These are phyloP conservation scores for Tetanocera ferruginea DNA, from an alignment of 2,888 invertebrate genomes.

Conservation along the genomic window DNA sequence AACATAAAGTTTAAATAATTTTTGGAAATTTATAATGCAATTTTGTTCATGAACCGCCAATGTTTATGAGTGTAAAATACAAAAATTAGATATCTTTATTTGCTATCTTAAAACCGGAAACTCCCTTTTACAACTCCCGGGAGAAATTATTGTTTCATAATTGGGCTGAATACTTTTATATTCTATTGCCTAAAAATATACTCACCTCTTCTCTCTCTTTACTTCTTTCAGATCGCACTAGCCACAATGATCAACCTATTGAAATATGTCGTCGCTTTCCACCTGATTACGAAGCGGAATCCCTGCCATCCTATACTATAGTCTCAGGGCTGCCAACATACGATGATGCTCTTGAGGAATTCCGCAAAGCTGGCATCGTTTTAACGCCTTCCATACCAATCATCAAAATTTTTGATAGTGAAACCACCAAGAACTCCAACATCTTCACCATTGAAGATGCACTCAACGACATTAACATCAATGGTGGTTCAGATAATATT, in stretches of 20 bases:
- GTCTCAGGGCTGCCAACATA: slow-evolving; percentile 77
- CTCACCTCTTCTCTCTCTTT: slow-evolving; percentile 33
- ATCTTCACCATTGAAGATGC: slow-evolving; percentile 46
- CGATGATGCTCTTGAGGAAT: slow-evolving; percentile 75
- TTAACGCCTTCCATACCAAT: slow-evolving; percentile 64
- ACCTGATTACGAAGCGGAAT: slow-evolving; percentile 71
- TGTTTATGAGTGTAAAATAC: too few relatives aligned
- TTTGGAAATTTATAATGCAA: too few relatives aligned
- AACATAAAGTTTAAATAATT: too few relatives aligned
- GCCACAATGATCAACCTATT: slow-evolving; percentile 58
- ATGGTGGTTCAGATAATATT: slow-evolving; percentile 54
- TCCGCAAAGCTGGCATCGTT: slow-evolving; percentile 70
- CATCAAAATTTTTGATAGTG: slow-evolving; percentile 65
- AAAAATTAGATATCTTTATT: too few relatives aligned
- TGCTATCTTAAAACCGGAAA: too few relatives aligned
- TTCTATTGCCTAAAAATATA: not conserved
- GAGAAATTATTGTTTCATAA: too few relatives aligned
- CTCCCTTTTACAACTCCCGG: too few relatives aligned
- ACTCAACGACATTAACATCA: slow-evolving; percentile 40
- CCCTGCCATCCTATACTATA: slow-evolving; percentile 75
- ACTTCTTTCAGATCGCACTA: slow-evolving; percentile 71
- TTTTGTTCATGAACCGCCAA: too few relatives aligned
- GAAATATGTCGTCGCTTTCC: slow-evolving; percentile 67
- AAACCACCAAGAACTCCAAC: slow-evolving; percentile 48
- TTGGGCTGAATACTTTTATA: too few relatives aligned